Base-by-base conservation (phyloP, 2,888 invertebrate species). In the Synanthedon tipuliformis region DNA sequence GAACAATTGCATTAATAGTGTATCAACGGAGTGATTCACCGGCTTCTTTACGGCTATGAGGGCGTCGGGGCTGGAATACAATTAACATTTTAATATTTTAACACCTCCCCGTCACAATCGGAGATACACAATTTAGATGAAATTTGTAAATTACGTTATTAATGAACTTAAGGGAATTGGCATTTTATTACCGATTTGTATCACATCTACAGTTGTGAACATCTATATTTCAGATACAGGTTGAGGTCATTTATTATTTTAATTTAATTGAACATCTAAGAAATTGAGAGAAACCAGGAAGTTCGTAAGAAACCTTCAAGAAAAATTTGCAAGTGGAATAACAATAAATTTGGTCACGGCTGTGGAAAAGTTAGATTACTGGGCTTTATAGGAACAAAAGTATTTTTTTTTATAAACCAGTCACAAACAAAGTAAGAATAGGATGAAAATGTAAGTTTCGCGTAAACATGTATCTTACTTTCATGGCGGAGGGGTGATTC, bases 1-100 rank as follows among this genome's bases (percentile, higher is more conserved):
- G 78, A 85, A 83, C 83, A 83, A 86, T 86, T 83, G 81, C 86
- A 85, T 86, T 84, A 85, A 86, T 84, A 86, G 82, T 83, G 79
- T 81, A 85, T 84, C 81, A 83, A 76, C 75, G 70, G 71, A 75
- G 73, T 73, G 71, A 73, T 72, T 73, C 72, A 70, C 68, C 64
- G 68, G 63, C 73, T 77, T 81, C 82, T 82, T 84, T 81, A 83
- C 77, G 73, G 81, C 78, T 68, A 63, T 62, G 73, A 34, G 34
- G 10, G 68, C 66, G 70, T 68, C 58, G 65, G 49, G 54, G 51
- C 53, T 45, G 23, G 72, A 71, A 76, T 75, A 80, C 79, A 81
- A 83, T 83, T 84, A 81, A 81, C 76, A 66, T 80, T 78, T 84
- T 81, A 82, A 83, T 82, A 81, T 75, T 83, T 81, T 70, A 82